Evolutionary conservation across 2,888 invertebrate species (phyloP), one percentile per base, ranked within the genome.

Genomic region (Peribatodes rhomboidaria): DNA sequence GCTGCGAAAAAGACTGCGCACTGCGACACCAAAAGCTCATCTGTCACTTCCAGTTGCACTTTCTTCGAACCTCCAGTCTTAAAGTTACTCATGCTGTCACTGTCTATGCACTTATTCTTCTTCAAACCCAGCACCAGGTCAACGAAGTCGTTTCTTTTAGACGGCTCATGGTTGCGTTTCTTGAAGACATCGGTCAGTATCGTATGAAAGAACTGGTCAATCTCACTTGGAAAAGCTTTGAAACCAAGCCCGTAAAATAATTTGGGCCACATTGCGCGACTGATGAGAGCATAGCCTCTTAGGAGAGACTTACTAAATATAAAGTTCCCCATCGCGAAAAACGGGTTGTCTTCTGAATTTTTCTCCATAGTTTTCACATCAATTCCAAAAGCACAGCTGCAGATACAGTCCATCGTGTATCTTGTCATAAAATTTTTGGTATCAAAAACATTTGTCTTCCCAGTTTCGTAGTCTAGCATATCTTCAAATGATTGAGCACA

Each of bases 1-100:
- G 83, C 87, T 9, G 68, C 77, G 46, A 87, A 87, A 49, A 95
- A 94, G 0, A 94, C 73, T 18, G 94, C 87, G 1, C 94, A 90
- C 58, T 95, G 94, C 0, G 94, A 89, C 0, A 89, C 85, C 13
- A 94, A 69, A 44, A 94, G 79, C 2, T 90, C 84, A 16, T 91
- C 71, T 1, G 85, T 81, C 3, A 94, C 71, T 10, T 81, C 72
- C 0, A 85, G 31, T 13, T 74, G 61, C 0, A 79, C 53, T 22
- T 71, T 78, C 14, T 78, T 68, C 1, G 61, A 72, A 0, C 64
- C 76, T 1, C 74, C 74, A 13, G 6, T 74, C 37, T 76, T 75
- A 27, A 79, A 58, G 50, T 78, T 79, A 10, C 49, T 74, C 2
- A 86, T 77, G 14, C 80, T 81, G 39, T 85, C 83, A 1, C 84